Evolutionary conservation across 2,888 invertebrate genomes (phyloP), one percentile per base, ranked within the genome.

Genomic region (Gymnocheta viridis): DNA sequence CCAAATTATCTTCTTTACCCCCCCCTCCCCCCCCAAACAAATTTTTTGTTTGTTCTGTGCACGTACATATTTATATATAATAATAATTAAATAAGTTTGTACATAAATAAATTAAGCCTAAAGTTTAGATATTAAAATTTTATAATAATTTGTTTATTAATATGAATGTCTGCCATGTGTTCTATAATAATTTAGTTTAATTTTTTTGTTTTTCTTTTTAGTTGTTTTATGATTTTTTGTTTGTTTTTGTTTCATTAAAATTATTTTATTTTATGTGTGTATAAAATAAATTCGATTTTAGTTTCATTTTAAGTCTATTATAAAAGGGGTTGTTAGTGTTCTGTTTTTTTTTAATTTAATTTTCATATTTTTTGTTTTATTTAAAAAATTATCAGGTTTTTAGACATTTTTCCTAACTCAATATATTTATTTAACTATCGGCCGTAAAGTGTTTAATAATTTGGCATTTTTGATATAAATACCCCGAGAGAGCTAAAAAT

Each of bases 281-380:
- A 67, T 58, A 87, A 85, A 87, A 89, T 89, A 89, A 89, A 89
- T 89, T 89, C 89, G 89, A 87, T 86, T 78, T 67, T 69, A 78
- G 82, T 86, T 85, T 70, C 85, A 79, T 74, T 58, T 86, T 76
- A 83, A 85, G 86, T 85, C 86, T 85, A 85, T 86, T 49, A 73
- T 80, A 67, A 78, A 82, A 66, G 19, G 58, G 58, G 35, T 56
- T 17, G 35, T 56, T 17, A 47, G 66, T 35, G 41, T 41, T 17
- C 10, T 12, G 35, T 85, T 41, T 72, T 24, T 12, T 27, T 41
- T 49, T 85, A 2, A 12, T 58, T 49, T 2, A 24, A 5, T 17
- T 69, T 79, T 73, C 47, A 54, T 81, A 47, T 44, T 47, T 32
- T 44, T 64, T 64, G 17, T 44, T 73, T 70, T 27, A 10, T 19